phyloP scores from a whole-genome alignment of 2,797 vertebrate genomes.

The Sternotherus odoratus region DNA sequence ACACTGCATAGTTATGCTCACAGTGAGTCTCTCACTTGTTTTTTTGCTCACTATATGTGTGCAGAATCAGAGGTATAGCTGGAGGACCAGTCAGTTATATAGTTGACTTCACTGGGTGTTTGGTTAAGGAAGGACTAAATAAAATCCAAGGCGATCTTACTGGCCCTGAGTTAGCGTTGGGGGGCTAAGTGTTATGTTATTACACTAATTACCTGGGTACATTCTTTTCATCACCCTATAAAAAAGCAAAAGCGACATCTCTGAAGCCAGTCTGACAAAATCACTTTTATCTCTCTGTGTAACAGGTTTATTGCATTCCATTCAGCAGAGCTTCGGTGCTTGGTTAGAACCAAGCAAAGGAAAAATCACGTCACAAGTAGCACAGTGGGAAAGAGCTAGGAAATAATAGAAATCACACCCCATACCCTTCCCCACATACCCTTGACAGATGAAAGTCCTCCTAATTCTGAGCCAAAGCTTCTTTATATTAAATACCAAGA shows the following conservation, averaged over 20 bases:
- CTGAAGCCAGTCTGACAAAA: slow-evolving; percentile 16
- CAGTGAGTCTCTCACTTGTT: background rate
- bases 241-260: background rate
- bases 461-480: slow-evolving; percentile 71
- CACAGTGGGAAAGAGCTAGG: slow-evolving; percentile 35
- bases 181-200: background rate
- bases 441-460: slow-evolving; percentile 65
- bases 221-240: background rate
- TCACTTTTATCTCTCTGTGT: slow-evolving; percentile 1
- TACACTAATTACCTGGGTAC: background rate
- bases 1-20: background rate
- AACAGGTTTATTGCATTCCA: background rate
- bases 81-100: background rate
- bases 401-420: slow-evolving; percentile 60
- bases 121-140: background rate
- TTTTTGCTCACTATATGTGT: background rate
- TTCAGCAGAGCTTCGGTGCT: slow-evolving; percentile 9
- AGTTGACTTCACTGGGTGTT: background rate
- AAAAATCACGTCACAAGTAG: slow-evolving; percentile 52
- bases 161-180: background rate
- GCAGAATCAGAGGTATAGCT: background rate
- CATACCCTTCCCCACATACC: background rate
- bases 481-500: slow-evolving; percentile 72
- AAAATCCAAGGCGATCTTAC: background rate
- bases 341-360: slow-evolving; percentile 29